Base-by-base conservation (phyloP, 1,140 invertebrate genomes). In the Drosophila lini region DNA sequence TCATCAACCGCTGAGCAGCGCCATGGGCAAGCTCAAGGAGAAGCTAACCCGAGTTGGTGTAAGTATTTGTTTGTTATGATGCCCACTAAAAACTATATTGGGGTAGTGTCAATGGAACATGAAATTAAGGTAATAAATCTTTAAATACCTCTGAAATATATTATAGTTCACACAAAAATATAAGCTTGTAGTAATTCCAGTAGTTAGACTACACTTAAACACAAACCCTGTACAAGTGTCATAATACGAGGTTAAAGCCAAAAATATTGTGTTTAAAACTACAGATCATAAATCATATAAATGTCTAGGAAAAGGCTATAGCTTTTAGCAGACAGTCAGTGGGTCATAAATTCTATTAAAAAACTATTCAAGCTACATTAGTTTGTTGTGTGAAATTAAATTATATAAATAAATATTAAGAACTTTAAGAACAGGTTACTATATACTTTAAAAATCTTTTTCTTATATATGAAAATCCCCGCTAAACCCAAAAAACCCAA, bases 1-100 rank as follows among this genome's bases (percentile, higher is more conserved):
- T 50, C 85, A 91, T 68, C 90, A 91, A 52, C 91, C 81, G 69
- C 68, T 92, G 61, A 91, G 85, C 78, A 91, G 56, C 77, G 91
- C 91, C 62, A 91, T 92, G 86, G 91, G 91, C 40, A 92, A 92
- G 75, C 71, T 92, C 25, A 92, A 92, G 82, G 91, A 92, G 25
- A 92, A 91, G 82, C 56, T 92, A 44, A 80, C 83, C 16, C 64
- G 80, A 67, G 88, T 77, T 36, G 80, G 80, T 78, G 91, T 92
- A 90, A 91, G 88, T 89, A 70, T 41, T 7, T 41, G n/a, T 41
- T n/a, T 32, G 8, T 52, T 32, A 3, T 28, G 25, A 28, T 28
- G 25, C 25, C 3, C 25, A 68, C 45, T 16, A 6, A n/a, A 42
- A 52, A 25, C 8, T 5, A 45, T 61, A 48, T 73, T 73, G 56